Conservation (phyloP, 2,113 vertebrate species). For the Rostratula benghalensis region DNA sequence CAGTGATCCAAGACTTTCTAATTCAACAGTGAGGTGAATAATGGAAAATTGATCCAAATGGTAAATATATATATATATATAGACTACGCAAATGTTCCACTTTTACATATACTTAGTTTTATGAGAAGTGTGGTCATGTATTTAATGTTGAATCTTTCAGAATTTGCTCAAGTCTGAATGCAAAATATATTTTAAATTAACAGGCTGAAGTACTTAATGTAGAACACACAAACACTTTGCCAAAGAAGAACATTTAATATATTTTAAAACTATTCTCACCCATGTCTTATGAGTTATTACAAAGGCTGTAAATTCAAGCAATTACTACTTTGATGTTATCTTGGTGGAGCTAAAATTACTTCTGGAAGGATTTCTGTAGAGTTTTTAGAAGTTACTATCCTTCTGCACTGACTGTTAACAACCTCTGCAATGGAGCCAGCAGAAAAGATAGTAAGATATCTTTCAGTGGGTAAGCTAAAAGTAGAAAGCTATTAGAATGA, state of each 20-base stretch:
- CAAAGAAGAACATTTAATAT: neutral
- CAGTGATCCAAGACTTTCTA: neutral
- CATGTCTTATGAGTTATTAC: neutral
- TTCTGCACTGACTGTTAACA: neutral
- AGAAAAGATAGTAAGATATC: neutral
- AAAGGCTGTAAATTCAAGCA: neutral
- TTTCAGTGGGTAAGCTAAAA: neutral
- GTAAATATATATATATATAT: neutral
- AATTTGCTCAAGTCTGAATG: neutral
- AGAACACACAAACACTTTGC: neutral
- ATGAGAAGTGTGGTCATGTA: neutral
- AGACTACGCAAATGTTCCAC: neutral
- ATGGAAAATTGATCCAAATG: neutral
- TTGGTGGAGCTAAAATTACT: neutral
- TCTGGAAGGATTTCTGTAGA: neutral
- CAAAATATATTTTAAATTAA: neutral
- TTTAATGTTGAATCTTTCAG: neutral
- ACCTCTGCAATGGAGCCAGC: neutral
- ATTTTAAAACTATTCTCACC: neutral
- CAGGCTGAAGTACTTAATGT: neutral
- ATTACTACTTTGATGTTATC: neutral
- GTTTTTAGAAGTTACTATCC: neutral
- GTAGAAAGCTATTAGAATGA: neutral
- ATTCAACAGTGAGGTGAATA: neutral
- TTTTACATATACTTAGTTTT: neutral